These are phyloP conservation scores for Bradypodion ventrale DNA, from an alignment of 2,797 vertebrate species.

Conservation along the genomic window DNA sequence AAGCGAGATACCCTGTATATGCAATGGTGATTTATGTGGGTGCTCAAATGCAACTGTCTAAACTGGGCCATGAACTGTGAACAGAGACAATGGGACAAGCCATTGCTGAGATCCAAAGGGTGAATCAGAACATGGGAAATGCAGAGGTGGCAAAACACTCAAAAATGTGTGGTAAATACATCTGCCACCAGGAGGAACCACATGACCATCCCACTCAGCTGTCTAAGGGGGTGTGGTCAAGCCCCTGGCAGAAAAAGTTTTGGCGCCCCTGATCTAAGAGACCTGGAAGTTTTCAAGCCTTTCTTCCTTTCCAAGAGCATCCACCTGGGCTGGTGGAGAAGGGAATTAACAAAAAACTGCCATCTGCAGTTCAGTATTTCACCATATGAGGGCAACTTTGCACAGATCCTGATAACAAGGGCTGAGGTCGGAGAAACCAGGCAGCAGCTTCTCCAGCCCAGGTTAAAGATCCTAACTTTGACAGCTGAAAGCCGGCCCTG, in stretches of 20 bases:
- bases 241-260: too few relatives aligned
- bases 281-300: too few relatives aligned
- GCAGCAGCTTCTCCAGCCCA: background rate
- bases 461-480: conserved; percentile 17
- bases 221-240: too few relatives aligned
- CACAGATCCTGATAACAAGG: background rate
- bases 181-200: too few relatives aligned
- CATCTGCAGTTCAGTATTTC: background rate
- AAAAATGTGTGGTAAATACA: too few relatives aligned
- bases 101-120: background rate
- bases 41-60: too few relatives aligned
- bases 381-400: background rate
- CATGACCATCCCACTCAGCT: too few relatives aligned
- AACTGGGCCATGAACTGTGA: background rate
- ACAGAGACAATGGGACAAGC: too few relatives aligned
- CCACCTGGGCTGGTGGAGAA: background rate
- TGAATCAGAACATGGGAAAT: background rate
- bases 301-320: background rate
- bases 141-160: too few relatives aligned
- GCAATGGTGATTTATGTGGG: too few relatives aligned
- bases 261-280: too few relatives aligned
- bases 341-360: background rate
- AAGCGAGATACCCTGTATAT: too few relatives aligned
- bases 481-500: conserved; percentile 34
- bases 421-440: background rate